Evolutionary conservation across 2,113 vertebrate species (phyloP).

Genomic region (Menidia beryllina): DNA sequence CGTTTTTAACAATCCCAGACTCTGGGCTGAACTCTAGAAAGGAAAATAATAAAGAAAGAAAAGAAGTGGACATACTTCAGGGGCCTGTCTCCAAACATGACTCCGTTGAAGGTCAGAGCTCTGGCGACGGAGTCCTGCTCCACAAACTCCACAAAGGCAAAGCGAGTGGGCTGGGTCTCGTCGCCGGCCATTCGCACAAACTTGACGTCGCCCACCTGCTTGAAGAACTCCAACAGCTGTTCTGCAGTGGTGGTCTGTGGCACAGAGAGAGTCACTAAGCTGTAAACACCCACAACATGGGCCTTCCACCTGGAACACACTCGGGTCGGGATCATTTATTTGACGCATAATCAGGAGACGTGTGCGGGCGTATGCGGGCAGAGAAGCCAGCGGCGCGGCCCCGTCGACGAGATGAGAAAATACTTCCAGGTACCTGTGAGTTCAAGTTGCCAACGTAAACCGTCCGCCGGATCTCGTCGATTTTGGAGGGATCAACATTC

Average conservation of each 20-base stretch:
- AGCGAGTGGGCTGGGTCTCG: constrained; percentile 95
- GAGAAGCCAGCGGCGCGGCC: no score
- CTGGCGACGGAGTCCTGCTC: constrained; percentile 93
- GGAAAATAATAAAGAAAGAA: no score
- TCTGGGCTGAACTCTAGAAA: no score
- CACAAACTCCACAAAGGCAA: constrained; percentile 96
- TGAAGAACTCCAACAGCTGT: constrained; percentile 95
- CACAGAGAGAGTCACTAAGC: neutral
- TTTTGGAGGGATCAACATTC: constrained; percentile 95
- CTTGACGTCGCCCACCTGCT: constrained; percentile 96
- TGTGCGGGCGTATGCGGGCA: no score
- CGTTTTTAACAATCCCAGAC: neutral
- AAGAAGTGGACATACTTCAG: constrained; percentile 86
- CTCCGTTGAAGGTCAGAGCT: constrained; percentile 96
- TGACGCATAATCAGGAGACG: no score
- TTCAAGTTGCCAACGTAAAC: constrained; percentile 97
- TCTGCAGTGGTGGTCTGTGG: constrained; percentile 92
- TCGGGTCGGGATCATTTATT: no score
- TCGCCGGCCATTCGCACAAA: constrained; percentile 98
- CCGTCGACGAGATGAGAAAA: no score
- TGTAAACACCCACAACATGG: neutral
- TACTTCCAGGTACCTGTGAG: constrained; percentile 98
- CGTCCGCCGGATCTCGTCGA: constrained; percentile 95
- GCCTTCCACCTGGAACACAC: no score
- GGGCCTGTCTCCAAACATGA: constrained; percentile 97